Evolutionary conservation across 2,797 vertebrate genomes (phyloP), one percentile per base, ranked within the genome.

Genomic region (Parotocinclus haroldoi): DNA sequence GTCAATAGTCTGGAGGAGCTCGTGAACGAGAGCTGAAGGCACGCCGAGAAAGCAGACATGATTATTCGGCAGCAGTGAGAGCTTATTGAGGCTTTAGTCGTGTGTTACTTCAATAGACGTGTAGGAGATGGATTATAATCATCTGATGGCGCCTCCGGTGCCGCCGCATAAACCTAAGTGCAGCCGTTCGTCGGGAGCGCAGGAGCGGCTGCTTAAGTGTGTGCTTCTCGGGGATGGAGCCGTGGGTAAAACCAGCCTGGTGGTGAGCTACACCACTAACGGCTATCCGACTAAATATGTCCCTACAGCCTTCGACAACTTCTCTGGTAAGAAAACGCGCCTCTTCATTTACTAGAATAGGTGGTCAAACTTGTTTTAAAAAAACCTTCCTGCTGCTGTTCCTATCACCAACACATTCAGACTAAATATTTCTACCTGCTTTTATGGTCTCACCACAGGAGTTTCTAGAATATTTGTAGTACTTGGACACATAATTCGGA

Each of bases 231-330:
- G 92, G 0, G 92, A 93, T 72, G 92, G 92, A 27, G 92, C 92
- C 8, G 92, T 94, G 60, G 92, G 92, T 0, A 94, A 94, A 75
- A 94, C 92, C 57, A 94, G 92, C 19, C 84, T 94, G 76, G 89
- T 93, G 74, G 92, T 94, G 78, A 93, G 91, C 80, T 94, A 93
- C 73, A 93, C 91, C 0, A 90, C 92, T 0, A 93, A 94, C 58
- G 92, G 92, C 10, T 94, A 93, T 68, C 92, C 92, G 0, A 93
- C 92, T 1, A 91, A 88, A 84, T 94, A 93, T 64, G 89, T 93
- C 17, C 92, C 92, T 1, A 94, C 92, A 8, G 92, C 92, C 0
- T 92, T 94, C 60, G 92, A 93, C 57, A 87, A 93, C 77, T 94
- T 93, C 74, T 92, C 92, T 3, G 92, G 92, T 94, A 79, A 79